These are phyloP conservation scores for Tricholaema leucomelas DNA, from an alignment of 2,113 vertebrate species.

Conservation along the genomic window DNA sequence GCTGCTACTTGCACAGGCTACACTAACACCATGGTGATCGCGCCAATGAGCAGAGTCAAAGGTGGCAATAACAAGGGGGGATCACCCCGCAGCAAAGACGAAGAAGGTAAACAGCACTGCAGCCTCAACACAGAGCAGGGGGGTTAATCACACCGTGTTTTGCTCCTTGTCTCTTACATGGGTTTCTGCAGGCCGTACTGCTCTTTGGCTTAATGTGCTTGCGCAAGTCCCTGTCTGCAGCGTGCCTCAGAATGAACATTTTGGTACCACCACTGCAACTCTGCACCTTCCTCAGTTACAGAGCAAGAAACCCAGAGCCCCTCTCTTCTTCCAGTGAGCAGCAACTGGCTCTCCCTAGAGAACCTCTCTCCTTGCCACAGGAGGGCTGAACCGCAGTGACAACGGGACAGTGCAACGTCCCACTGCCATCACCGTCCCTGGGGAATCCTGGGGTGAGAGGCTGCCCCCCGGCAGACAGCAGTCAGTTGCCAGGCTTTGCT, in stretches of 20 bases:
- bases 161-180: background rate
- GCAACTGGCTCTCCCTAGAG: background rate
- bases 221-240: background rate
- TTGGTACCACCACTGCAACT: background rate
- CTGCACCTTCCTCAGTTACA: background rate
- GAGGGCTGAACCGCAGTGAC: fast-evolving
- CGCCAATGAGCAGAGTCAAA: slow-evolving; percentile 43
- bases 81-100: slow-evolving; percentile 59
- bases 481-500: background rate
- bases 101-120: slow-evolving; percentile 74
- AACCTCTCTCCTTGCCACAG: background rate
- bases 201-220: background rate
- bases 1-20: slow-evolving; percentile 69
- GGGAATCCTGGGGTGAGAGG: background rate
- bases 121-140: slow-evolving; percentile 18
- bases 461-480: background rate
- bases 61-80: slow-evolving; percentile 45
- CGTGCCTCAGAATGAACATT: background rate
- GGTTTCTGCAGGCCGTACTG: background rate
- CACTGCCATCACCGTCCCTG: fast-evolving
- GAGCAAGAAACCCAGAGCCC: background rate
- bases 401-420: background rate
- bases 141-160: fast-evolving
- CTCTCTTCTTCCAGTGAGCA: background rate
- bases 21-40: slow-evolving; percentile 72